Evolutionary conservation across 2,797 vertebrate species (phyloP), one percentile per base, ranked within the genome.

Genomic region (Crocidura indochinensis): DNA sequence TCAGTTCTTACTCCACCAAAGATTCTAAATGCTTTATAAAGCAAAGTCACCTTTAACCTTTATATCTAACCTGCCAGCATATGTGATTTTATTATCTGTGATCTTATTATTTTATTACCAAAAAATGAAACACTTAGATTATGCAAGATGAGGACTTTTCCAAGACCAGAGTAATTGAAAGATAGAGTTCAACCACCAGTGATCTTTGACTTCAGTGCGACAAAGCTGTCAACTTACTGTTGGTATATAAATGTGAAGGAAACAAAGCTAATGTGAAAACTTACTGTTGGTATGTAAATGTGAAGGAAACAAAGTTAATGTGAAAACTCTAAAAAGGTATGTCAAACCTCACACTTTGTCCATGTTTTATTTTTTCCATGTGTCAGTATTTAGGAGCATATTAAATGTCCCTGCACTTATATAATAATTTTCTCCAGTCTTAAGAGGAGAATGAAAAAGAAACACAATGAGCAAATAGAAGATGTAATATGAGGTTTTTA

Each of bases 41-140:
- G 2, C 7, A 22, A 6, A 26, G 29, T 19, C 46, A 38, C 11
- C 31, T 11, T 24, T 38, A 79, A 46, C 51, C 65, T 65, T 77
- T 80, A 27, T 6, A 85, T 24, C 76, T 29, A 82, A 22, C 31
- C 73, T 51, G 10, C 49, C 78, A 47, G n/a, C 0, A 6, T 10
- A 7, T 8, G n/a, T 10, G 24, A 19, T n/a, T 8, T 29, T 56
- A 38, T 9, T 46, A 88, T 27, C 19, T 51, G 38, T 38, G 38
- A n/a, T n/a, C 29, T n/a, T n/a, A n/a, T n/a, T n/a, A n/a, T n/a
- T n/a, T n/a, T n/a, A n/a, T n/a, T n/a, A n/a, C 5, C 38, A 38
- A 38, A 38, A 38, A 38, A 38, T 38, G 56, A 87, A 88, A 87
- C 87, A 27, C 79, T 88, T 29, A 31, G 24, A 31, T 26, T 72